Evolutionary conservation across 2,113 vertebrate species (phyloP), one percentile per base, ranked within the genome.

Genomic region (Jaculus jaculus): DNA sequence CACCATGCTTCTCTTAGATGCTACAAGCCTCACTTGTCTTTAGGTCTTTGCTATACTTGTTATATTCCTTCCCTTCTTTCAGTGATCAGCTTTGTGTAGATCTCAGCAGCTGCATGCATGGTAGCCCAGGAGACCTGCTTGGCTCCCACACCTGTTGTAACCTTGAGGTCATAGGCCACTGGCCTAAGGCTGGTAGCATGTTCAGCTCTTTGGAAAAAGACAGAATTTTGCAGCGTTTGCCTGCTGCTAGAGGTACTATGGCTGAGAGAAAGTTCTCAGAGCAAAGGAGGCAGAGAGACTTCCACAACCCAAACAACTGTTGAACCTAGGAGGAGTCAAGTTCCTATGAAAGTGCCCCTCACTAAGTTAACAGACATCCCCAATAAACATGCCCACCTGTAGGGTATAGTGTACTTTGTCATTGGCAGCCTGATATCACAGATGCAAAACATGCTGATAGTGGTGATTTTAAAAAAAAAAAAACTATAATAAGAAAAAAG

Each of bases 391-490:
- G n/a, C 42, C 24, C 75, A 7, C 37, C 26, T 91, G 20, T 32
- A 73, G 32, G n/a, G 71, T 58, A 5, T 37, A 30, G 18, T 34
- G 26, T 47, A 18, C 28, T 60, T 54, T 17, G 69, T 65, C 71
- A 39, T 81, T 54, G 30, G 30, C 79, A 73, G 12, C 39, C 65
- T 79, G 80, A 73, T 80, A 78, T 30, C 32, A 61, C 16, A 26
- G 23, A 69, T 63, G 8, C 61, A 37, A 47, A 61, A n/a, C 87
- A 73, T 72, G 26, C 61, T 47, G 34, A 15, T 54, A 37, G 24
- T 42, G 72, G 42, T 54, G 10, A 54, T 75, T 81, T 72, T 30
- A 21, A 89, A 93, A 82, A 84, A 90, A 21, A 89, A 93, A 82
- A 84, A 90, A 80, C 23, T 90, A 5, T 15, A 84, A 13, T 23